Conservation (phyloP, 2,888 invertebrate species). For the Cordylochernes scorpioides region DNA sequence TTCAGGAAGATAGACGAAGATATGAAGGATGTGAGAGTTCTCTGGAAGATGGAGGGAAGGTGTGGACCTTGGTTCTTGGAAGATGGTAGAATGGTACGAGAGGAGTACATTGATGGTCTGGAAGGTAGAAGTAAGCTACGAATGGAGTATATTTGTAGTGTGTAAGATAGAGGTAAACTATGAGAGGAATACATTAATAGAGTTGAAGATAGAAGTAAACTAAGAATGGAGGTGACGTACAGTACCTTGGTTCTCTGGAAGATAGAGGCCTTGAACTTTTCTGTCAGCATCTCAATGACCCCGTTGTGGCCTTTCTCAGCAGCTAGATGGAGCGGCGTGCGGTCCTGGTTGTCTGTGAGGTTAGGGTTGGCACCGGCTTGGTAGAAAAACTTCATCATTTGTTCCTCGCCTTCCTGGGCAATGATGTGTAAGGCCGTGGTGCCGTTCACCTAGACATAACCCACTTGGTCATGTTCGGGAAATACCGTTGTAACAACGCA, state of each 20-base stretch:
- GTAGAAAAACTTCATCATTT: constrained; percentile 77
- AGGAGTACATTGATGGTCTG: too few relatives aligned
- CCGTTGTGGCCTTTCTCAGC: constrained; percentile 88
- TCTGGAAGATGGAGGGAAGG: too few relatives aligned
- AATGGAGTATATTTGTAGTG: too few relatives aligned
- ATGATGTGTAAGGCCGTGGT: constrained; percentile 85
- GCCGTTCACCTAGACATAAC: constrained; percentile 41
- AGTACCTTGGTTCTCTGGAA: constrained; percentile 57
- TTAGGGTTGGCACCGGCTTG: constrained; percentile 79
- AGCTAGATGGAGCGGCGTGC: constrained; percentile 88
- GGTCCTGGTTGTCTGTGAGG: constrained; percentile 69
- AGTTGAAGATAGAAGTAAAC: too few relatives aligned
- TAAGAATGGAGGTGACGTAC: background rate
- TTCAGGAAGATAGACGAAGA: too few relatives aligned
- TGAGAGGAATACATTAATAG: too few relatives aligned
- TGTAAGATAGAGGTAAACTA: too few relatives aligned
- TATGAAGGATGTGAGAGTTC: too few relatives aligned
- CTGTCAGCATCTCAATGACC: constrained; percentile 78
- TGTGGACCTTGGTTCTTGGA: too few relatives aligned
- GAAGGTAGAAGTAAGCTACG: too few relatives aligned
- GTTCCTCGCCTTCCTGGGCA: constrained; percentile 81
- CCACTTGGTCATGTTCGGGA: too few relatives aligned
- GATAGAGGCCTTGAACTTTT: constrained; percentile 90
- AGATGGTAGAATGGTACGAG: too few relatives aligned
- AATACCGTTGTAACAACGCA: constrained; percentile 1